Evolutionary conservation across 2,888 invertebrate genomes (phyloP).

Genomic region (Labia minor): DNA sequence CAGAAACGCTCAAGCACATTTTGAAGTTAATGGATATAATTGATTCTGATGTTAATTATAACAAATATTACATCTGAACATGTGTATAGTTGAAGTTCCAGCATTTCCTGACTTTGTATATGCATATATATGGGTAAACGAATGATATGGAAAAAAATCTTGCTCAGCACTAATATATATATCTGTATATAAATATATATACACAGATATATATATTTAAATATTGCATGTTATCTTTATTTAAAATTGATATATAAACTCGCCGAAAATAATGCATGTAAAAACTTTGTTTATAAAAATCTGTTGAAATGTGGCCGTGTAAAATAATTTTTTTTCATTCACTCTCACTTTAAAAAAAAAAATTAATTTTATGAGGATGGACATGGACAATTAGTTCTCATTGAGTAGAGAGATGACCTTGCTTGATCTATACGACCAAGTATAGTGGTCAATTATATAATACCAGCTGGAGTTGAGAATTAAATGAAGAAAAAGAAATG

Average conservation of each 20-base stretch:
- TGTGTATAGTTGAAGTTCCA: too few relatives aligned
- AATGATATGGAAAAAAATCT: too few relatives aligned
- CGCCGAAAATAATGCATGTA: not conserved
- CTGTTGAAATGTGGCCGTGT: not conserved
- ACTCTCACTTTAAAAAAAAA: too few relatives aligned
- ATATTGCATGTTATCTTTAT: not conserved
- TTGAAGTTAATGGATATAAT: too few relatives aligned
- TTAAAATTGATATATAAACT: not conserved
- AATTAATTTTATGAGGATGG: not conserved
- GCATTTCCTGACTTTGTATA: too few relatives aligned
- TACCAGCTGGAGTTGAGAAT: not conserved
- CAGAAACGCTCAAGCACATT: too few relatives aligned
- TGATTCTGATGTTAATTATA: too few relatives aligned
- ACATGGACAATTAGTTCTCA: conserved; percentile 14
- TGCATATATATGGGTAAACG: too few relatives aligned
- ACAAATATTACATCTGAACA: too few relatives aligned
- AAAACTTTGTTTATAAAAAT: not conserved
- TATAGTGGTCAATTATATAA: not conserved
- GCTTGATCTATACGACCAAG: not conserved
- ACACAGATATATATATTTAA: not conserved
- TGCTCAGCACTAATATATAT: too few relatives aligned
- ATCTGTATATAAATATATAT: not conserved
- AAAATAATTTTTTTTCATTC: not conserved
- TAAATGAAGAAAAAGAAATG: not conserved
- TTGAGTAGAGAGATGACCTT: not conserved